Evolutionary conservation across 2,113 vertebrate species (phyloP), one percentile per base, ranked within the genome.

Genomic region (Oncorhynchus nerka): DNA sequence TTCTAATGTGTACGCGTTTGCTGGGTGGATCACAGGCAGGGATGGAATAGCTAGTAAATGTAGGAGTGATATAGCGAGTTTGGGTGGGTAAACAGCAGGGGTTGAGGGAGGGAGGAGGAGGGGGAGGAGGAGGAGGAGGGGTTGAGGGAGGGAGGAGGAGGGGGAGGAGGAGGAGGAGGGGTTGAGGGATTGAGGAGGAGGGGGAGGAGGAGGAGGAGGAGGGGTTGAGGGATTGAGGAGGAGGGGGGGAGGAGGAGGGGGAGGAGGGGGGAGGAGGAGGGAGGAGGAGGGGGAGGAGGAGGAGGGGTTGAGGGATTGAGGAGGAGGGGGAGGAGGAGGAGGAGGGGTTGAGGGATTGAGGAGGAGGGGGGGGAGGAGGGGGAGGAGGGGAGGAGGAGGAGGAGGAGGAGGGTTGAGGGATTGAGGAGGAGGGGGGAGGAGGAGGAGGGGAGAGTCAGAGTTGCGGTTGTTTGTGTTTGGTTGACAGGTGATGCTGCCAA

Each of bases 21-120:
- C 26, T 28, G 26, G 64, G 64, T 79, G 77, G 76, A 84, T 79
- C 73, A 79, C 28, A 84, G 75, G 70, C 19, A 49, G 70, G 30
- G 3, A 34, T 75, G 85, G 78, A 82, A 61, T 65, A 75, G 78
- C 49, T 80, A 55, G 48, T 85, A 86, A 82, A 83, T 77, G 75
- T 80, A 71, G 20, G 75, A 82, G 74, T 78, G 81, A 88, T 82
- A 79, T 69, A 70, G 75, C 64, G 8, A 68, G 65, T 48, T 16
- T 15, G 62, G 20, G 51, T 24, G 70, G 32, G 0, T 59, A 59
- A 59, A 11, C 4, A 51, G 39, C 22, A 61, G 48, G 32, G n/a
- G 28, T 39, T 7, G 7, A 9, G 34, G 32, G 32, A 8, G 7
- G 34, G 34, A 39, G 5, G 28, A 30, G 28, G 28, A 30, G 28